Base-by-base conservation (phyloP, 23 tunicate genomes). In the Botrylloides violaceus region DNA sequence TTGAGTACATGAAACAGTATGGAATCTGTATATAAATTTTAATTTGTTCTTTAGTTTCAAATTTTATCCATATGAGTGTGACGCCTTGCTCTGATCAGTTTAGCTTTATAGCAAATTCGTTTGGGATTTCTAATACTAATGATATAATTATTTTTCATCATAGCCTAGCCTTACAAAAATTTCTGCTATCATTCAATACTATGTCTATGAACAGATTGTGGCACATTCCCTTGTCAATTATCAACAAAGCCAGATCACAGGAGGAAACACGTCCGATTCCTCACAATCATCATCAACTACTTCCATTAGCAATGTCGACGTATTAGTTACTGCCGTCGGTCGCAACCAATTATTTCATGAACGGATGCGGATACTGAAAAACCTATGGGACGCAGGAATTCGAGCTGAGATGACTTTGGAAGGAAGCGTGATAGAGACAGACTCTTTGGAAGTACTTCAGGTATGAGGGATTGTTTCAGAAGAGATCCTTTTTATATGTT, bases 391-490 rank as follows among this genome's bases (percentile, higher is more conserved):
- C 24, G 81, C 85, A 6, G 77, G 78, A 43, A 76, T 86, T 19
- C 23, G 65, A 53, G 95, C 95, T 4, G 95, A 86, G 61, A 86
- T 76, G 29, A 36, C 68, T 7, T 76, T 74, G 39, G 95, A 86
- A 36, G 47, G 79, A 35, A 75, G 36, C 27, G 71, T 71, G 2
- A 25, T 64, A 29, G 48, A 38, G 12, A 39, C 73, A 3, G 73
- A 66, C 36, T 66, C 73, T 4, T 38, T 66, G 58, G 73, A 66
- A 39, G 18, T 37, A 36, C 57, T 66, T 6, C 73, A 66, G 73
- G 73, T 65, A 9, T 7, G 53, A 9, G 15, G 15, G 15, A 43
- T 43, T 43, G 15, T 7, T 7, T 43, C 15, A 7, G n/a, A n/a
- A n/a, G 53, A 7, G 12, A 43, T 43, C 53, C 53, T 9, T 7